These are phyloP conservation scores for Coregonus suidteri DNA, from an alignment of 2,797 vertebrate genomes.

Conservation along the genomic window DNA sequence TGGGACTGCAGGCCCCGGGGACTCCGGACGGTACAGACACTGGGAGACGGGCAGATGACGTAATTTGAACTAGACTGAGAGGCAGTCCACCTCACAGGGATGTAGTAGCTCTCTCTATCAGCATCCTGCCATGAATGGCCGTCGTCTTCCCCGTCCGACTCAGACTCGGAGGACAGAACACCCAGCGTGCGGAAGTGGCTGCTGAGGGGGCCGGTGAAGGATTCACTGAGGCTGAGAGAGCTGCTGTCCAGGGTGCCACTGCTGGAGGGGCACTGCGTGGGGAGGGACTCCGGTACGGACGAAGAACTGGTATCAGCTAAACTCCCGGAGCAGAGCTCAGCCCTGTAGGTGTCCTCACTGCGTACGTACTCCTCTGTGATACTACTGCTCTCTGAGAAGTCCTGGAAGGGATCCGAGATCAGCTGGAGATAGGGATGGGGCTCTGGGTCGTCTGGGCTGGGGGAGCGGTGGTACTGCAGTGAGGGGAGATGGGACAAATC, in stretches of 20 bases:
- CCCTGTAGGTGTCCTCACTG: background rate
- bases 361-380: constrained; percentile 7
- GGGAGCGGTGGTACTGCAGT: background rate
- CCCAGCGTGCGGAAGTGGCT: constrained; percentile 4
- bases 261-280: background rate
- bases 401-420: constrained; percentile 13
- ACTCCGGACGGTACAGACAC: background rate
- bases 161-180: constrained; percentile 11
- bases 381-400: constrained; percentile 2
- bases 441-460: background rate
- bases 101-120: background rate
- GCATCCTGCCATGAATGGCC: constrained; percentile 1
- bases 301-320: constrained; percentile 11
- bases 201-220: background rate
- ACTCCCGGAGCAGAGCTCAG: background rate
- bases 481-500: constrained; percentile 10
- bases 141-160: constrained; percentile 21
- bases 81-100: background rate
- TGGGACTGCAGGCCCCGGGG: background rate
- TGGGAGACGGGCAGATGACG: background rate
- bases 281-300: constrained; percentile 10
- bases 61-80: constrained; percentile 12
- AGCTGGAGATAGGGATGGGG: background rate
- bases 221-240: constrained; percentile 10
- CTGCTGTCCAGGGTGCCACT: constrained; percentile 13